A percentile compares a stretch with the other conserved stretches of the same genome.
Evolutionary conservation across 2,797 vertebrate genomes (phyloP).

Genomic region (Propithecus deckenii): DNA sequence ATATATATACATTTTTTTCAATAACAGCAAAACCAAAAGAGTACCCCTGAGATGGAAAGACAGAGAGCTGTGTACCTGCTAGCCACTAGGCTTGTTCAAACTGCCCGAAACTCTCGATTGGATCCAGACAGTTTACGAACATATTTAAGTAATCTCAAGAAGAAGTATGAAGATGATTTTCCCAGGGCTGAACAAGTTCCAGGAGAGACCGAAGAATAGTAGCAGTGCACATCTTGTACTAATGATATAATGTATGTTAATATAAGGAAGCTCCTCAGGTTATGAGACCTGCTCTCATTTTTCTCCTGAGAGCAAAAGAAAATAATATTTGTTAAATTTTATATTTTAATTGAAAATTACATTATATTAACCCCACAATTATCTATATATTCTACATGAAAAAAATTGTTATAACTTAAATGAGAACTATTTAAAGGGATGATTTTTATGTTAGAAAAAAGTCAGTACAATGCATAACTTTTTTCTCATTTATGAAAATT

Average conservation of each 20-base stretch:
- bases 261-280: not conserved
- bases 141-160: constrained; percentile 93
- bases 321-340: constrained; percentile 27
- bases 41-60: constrained; percentile 87
- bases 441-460: constrained; percentile 48
- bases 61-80: constrained; percentile 90
- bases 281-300: not conserved
- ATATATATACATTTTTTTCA: constrained; percentile 46
- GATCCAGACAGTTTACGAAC: constrained; percentile 91
- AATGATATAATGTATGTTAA: constrained; percentile 16
- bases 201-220: constrained; percentile 50
- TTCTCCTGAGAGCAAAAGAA: constrained; percentile 1
- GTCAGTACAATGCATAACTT: not conserved
- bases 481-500: constrained; percentile 51
- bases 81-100: constrained; percentile 92
- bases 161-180: constrained; percentile 89
- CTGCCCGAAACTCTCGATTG: constrained; percentile 94
- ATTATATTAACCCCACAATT: not conserved
- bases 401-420: constrained; percentile 29
- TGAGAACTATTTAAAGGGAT: not conserved
- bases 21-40: constrained; percentile 89
- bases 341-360: constrained; percentile 42
- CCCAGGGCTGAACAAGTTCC: constrained; percentile 64
- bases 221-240: not conserved
- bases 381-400: not conserved